Percentiles rank a stretch among this genome's conserved stretches.
Evolutionary conservation across 2,888 invertebrate genomes (phyloP).

Genomic region (Drosophila falleni): DNA sequence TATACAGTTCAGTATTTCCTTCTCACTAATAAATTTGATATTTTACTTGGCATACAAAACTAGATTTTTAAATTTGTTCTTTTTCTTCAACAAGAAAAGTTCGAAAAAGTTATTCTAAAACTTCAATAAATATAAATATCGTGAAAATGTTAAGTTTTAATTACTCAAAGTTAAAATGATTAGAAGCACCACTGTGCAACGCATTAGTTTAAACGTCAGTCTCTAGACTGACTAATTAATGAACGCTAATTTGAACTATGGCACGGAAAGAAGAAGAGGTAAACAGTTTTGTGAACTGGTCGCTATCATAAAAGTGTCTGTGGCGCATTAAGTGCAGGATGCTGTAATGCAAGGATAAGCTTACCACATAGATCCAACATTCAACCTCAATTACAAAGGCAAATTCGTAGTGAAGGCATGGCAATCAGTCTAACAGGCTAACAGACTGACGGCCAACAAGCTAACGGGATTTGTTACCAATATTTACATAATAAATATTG

Average conservation of each 20-base stretch:
- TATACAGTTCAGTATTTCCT: too few relatives aligned
- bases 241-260: constrained; percentile 68
- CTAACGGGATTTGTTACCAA: constrained; percentile 66
- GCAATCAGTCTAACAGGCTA: constrained; percentile 47
- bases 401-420: constrained; percentile 36
- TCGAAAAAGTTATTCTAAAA: too few relatives aligned
- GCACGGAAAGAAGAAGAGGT: constrained; percentile 19
- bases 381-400: constrained; percentile 51
- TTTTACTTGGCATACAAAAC: too few relatives aligned
- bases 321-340: constrained; percentile 59
- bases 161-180: background rate
- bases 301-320: constrained; percentile 61
- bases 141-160: background rate
- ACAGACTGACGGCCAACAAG: constrained; percentile 30
- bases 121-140: too few relatives aligned
- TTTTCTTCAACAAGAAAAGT: too few relatives aligned
- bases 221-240: constrained; percentile 72
- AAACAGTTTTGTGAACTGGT: constrained; percentile 19
- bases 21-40: too few relatives aligned
- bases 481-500: constrained; percentile 78
- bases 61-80: too few relatives aligned
- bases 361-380: constrained; percentile 7
- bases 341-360: constrained; percentile 57
- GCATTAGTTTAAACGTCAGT: constrained; percentile 73
- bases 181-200: background rate